These are phyloP conservation scores for Lagopus muta DNA, from an alignment of 2,113 vertebrate genomes.

Conservation along the genomic window DNA sequence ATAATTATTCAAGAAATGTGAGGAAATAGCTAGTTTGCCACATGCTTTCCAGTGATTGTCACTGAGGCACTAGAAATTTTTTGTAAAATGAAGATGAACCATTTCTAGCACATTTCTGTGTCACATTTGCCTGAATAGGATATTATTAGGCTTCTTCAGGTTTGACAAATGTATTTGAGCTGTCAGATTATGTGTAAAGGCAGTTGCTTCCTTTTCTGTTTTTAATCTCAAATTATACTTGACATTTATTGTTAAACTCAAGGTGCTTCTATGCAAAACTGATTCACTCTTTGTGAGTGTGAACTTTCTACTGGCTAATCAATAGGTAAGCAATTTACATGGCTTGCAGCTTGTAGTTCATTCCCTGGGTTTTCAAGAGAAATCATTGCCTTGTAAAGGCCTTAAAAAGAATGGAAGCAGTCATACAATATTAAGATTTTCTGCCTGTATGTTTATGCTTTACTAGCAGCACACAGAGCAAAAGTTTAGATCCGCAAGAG, in stretches of 20 bases:
- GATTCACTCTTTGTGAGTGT: background rate
- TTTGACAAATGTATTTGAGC: constrained; percentile 26
- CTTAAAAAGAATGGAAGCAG: background rate
- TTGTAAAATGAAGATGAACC: background rate
- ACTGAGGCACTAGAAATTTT: background rate
- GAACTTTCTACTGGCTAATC: constrained; percentile 39
- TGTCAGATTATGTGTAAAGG: constrained; percentile 36
- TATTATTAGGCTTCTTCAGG: background rate
- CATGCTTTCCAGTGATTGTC: background rate
- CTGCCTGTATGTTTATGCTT: background rate
- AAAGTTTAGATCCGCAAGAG: background rate
- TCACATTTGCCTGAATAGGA: constrained; percentile 11
- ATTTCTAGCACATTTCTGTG: background rate
- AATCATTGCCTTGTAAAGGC: constrained; percentile 16
- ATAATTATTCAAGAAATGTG: background rate
- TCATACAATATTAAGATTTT: constrained; percentile 10
- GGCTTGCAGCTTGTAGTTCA: background rate
- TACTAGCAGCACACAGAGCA: background rate
- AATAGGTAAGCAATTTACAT: constrained; percentile 46
- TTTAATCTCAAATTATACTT: constrained; percentile 49
- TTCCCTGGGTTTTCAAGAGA: background rate
- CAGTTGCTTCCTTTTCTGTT: constrained; percentile 14
- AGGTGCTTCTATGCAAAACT: constrained; percentile 40
- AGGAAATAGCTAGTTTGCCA: background rate
- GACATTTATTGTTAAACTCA: constrained; percentile 57